Conservation (phyloP, 2,888 invertebrate species). For the Pseudococcus longispinus region DNA sequence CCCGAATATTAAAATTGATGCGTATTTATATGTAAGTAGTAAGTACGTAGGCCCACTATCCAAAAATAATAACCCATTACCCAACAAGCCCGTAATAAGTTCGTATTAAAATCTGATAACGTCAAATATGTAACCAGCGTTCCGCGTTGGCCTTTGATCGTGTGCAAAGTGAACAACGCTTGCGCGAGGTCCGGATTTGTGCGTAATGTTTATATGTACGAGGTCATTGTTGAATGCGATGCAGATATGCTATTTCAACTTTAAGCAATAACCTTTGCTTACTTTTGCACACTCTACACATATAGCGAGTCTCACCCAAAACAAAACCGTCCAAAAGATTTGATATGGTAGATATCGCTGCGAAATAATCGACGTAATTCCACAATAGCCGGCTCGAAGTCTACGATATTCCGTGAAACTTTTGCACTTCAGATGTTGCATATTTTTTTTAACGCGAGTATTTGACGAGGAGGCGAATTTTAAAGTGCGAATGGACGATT, state of each 20-base stretch:
- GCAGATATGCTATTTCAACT: slow-evolving; percentile 5
- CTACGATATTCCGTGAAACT: neutral
- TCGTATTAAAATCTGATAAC: neutral
- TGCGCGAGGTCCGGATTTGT: neutral
- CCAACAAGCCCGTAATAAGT: neutral
- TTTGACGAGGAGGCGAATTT: neutral
- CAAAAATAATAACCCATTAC: neutral
- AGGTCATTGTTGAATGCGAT: slow-evolving; percentile 13
- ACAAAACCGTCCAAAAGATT: neutral
- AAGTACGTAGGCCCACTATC: neutral
- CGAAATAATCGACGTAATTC: neutral
- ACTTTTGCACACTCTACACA: neutral
- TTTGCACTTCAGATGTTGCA: neutral
- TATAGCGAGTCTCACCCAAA: neutral
- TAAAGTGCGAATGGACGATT: neutral
- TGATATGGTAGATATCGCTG: neutral
- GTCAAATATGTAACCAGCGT: neutral
- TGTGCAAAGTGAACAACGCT: neutral
- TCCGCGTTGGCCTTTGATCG: neutral
- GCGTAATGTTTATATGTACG: slow-evolving; percentile 13
- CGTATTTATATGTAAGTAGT: no score
- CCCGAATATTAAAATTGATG: neutral
- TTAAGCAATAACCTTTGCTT: neutral
- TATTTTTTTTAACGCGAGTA: neutral
- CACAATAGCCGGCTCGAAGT: neutral